Evolutionary conservation across 2,888 invertebrate genomes (phyloP).

Genomic region (Torymus auratus): DNA sequence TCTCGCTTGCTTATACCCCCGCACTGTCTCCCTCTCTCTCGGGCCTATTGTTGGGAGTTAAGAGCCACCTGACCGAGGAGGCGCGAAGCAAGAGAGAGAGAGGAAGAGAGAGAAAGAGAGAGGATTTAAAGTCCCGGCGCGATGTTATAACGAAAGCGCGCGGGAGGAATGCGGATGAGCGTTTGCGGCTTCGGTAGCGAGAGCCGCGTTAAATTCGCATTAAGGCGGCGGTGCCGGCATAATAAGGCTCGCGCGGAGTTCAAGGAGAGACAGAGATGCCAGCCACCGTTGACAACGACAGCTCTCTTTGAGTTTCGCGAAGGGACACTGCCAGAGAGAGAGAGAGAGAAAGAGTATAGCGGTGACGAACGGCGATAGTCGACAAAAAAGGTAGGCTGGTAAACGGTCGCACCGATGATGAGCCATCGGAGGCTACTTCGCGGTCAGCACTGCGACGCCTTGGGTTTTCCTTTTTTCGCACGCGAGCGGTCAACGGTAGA

Average conservation of each 20-base stretch:
- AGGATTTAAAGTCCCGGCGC: conserved; percentile 34
- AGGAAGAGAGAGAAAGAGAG: background rate
- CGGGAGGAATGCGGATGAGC: conserved; percentile 59
- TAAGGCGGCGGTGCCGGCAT: conserved; percentile 61
- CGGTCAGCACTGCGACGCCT: too few species aligned
- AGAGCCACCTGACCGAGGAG: conserved; percentile 29
- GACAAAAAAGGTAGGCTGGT: background rate
- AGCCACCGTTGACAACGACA: too few species aligned
- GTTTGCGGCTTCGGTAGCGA: conserved; percentile 49
- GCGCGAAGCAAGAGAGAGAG: conserved; percentile 5
- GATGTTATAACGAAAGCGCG: conserved; percentile 48
- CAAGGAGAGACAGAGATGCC: too few species aligned
- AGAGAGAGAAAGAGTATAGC: too few species aligned
- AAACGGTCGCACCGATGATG: too few species aligned
- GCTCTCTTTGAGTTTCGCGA: too few species aligned
- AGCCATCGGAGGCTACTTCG: too few species aligned
- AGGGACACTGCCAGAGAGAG: too few species aligned
- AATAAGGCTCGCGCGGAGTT: conserved; percentile 58
- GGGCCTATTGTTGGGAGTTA: conserved; percentile 28
- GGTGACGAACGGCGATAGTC: too few species aligned
- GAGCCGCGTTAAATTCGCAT: conserved; percentile 60
- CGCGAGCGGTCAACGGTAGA: too few species aligned
- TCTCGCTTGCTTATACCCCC: background rate
- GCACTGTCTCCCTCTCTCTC: background rate
- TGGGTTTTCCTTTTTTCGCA: too few species aligned